Base-by-base conservation (phyloP, 35 echinoderm and acorn worm species). In the Apostichopus parvimensis region DNA sequence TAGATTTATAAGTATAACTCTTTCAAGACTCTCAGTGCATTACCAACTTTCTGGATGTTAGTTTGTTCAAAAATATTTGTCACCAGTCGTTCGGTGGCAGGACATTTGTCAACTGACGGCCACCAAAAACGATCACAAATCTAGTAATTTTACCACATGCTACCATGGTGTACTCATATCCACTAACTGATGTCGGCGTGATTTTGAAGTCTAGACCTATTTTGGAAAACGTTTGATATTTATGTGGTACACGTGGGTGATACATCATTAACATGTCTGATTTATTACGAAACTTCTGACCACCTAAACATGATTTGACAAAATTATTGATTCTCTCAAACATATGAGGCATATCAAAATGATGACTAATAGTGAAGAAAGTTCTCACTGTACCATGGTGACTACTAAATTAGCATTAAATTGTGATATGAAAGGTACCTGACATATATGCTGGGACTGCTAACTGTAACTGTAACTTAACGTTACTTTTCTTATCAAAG, bases 161-260 rank as follows among this genome's bases (percentile, higher is more conserved):
- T 21, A 92, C 91, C 78, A 92, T 92, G 6, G 79, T 55, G 56
- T 93, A 87, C 73, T 89, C 72, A 45, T 83, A 94, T 18, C 93
- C 93, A 10, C 60, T 71, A 53, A 56, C 10, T 57, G 87, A 94
- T 64, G 73, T 76, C n/a, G 93, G 87, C 93, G 90, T 90, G 8
- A 76, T 83, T 25, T 94, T 91, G 55, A 94, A 94, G 70, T 90
- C 87, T 25, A 94, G 87, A 83, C 93, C n/a, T n/a, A n/a, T n/a
- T n/a, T n/a, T n/a, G n/a, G n/a, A n/a, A n/a, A n/a, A n/a, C n/a
- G n/a, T n/a, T n/a, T n/a, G n/a, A n/a, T n/a, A n/a, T n/a, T n/a
- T n/a, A 61, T 83, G 79, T 18, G 77, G 78, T 71, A 90, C 78
- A 45, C 93, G 52, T 14, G 55, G 65, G 55, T 94, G 87, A 83